These are phyloP conservation scores for Sycophila sp. DNA, from an alignment of 1,140 invertebrate genomes.

Conservation along the genomic window DNA sequence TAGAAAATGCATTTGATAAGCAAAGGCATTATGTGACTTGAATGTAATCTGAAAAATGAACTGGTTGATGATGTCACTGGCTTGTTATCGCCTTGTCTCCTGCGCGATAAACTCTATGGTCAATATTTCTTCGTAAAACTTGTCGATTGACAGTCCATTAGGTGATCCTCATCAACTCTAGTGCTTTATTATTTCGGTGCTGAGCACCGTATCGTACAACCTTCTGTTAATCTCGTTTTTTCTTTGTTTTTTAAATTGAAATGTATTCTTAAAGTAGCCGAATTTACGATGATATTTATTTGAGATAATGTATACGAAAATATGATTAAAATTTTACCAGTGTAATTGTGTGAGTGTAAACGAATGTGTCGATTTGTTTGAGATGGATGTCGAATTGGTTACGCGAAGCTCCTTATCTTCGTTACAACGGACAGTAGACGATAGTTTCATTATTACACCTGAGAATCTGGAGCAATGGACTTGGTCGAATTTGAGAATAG, in stretches of 20 bases:
- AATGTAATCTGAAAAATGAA: slow-evolving; percentile 26
- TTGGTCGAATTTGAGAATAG: slow-evolving; percentile 50
- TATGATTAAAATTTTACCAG: no score
- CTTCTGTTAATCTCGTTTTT: no score
- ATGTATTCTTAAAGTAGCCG: no score
- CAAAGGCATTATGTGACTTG: background rate
- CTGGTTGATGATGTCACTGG: slow-evolving; percentile 23
- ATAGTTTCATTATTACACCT: slow-evolving; percentile 54
- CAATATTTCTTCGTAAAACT: slow-evolving; percentile 25
- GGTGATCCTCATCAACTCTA: no score
- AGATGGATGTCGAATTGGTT: slow-evolving; percentile 60
- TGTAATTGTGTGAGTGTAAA: no score
- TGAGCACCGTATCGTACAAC: no score
- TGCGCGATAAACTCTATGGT: slow-evolving; percentile 16
- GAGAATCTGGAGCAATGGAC: slow-evolving; percentile 62
- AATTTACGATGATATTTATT: no score
- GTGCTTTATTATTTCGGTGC: no score
- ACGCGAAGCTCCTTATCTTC: slow-evolving; percentile 59
- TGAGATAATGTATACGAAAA: no score
- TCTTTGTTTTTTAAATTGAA: no score
- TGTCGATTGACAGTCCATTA: slow-evolving; percentile 13
- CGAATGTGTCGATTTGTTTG: background rate
- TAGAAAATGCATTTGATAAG: no score
- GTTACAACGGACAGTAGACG: slow-evolving; percentile 52
- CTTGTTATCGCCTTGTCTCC: background rate